Base-by-base conservation (phyloP, 2,113 vertebrate genomes). In the Phalacrocorax pelagicus region DNA sequence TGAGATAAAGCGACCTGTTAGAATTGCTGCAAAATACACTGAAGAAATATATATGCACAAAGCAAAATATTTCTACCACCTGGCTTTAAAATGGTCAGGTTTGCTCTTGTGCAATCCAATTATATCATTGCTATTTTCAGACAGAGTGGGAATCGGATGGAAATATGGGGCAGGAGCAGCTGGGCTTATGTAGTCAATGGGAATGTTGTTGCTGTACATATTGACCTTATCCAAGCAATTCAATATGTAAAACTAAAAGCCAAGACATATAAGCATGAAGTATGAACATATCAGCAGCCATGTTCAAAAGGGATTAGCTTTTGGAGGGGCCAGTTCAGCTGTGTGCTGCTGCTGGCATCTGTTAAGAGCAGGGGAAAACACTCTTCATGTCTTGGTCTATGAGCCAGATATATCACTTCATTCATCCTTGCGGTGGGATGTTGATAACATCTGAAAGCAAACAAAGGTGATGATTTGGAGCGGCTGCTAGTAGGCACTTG, bases 381-480 rank as follows among this genome's bases (percentile, higher is more conserved):
- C 73, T 94, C 86, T 87, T 95, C 96, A 89, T 75, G 83, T 91
- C 86, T 86, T 84, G 91, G 81, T 89, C 96, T 46, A 46, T 49
- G 83, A 94, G 94, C 97, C 96, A 96, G 96, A 95, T 90, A 40
- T 96, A 87, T 92, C 96, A 97, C 94, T 97, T 95, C 97, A 95
- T 97, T 96, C 91, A 96, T 96, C 83, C 81, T 94, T 91, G 70
- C 5, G 24, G 91, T 81, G 82, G 92, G 88, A 96, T 85, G 89
- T 82, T 96, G 95, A 97, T 96, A 96, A 79, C 83, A 95, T 97
- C 97, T 94, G 83, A 96, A 97, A 95, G 95, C 92, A 97, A 96
- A 97, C 92, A 91, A 95, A 95, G 92, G 96, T 95, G 94, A 93
- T 94, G 96, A 95, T 91, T 90, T 92, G 92, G 88, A 89, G 86